Conservation (phyloP, 53 echinoderm and acorn worm species). For the Mesocentrotus franciscanus region DNA sequence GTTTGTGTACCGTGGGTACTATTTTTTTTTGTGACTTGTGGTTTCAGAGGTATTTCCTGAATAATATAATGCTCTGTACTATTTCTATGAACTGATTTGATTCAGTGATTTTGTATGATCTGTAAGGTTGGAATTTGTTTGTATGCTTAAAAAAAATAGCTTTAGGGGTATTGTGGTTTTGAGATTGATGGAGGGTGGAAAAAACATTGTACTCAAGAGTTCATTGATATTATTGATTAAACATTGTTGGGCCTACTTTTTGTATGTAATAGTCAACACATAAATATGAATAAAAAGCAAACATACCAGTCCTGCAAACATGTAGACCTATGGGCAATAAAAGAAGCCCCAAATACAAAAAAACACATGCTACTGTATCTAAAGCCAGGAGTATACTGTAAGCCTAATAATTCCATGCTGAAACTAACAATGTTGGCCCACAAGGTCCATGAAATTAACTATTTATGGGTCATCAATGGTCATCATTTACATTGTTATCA, state of each 20-base stretch:
- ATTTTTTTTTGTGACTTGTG: slow-evolving; percentile 18
- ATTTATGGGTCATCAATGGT: too few species aligned
- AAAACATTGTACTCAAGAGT: not conserved
- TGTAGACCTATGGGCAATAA: not conserved
- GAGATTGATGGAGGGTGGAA: slow-evolving; percentile 3
- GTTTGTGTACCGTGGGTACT: too few species aligned
- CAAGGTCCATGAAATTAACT: too few species aligned
- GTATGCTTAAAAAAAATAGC: slow-evolving; percentile 27
- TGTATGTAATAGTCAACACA: not conserved
- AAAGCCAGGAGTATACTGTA: too few species aligned
- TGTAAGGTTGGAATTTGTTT: slow-evolving; percentile 10
- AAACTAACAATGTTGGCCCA: too few species aligned
- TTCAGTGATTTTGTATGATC: slow-evolving; percentile 19
- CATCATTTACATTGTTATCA: too few species aligned
- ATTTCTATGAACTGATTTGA: slow-evolving; percentile 7
- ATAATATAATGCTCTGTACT: not conserved
- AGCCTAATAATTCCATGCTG: too few species aligned
- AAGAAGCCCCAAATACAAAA: not conserved
- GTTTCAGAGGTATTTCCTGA: slow-evolving; percentile 23
- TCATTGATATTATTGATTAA: not conserved
- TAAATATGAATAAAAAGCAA: not conserved
- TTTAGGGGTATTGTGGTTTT: not conserved
- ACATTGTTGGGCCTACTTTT: not conserved
- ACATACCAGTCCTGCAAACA: too few species aligned
- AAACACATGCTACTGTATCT: too few species aligned